phyloP scores from a whole-genome alignment of 2,888 invertebrate genomes.

The Drepana falcataria region DNA sequence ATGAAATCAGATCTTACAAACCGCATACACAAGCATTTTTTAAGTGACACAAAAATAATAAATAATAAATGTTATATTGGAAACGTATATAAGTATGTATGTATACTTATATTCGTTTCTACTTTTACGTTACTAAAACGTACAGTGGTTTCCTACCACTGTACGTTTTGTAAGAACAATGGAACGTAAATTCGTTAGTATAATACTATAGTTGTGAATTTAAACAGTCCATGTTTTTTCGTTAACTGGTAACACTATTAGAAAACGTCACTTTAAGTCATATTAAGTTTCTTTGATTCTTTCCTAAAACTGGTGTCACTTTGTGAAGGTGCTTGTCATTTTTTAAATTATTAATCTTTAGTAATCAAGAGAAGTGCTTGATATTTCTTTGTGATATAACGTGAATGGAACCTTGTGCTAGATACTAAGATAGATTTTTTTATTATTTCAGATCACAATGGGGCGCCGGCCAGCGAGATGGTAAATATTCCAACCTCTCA shows the following conservation, averaged over 20 bases:
- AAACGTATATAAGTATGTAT: too few relatives aligned
- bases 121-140: too few relatives aligned
- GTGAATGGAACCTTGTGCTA: constrained; percentile 13
- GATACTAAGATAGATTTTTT: constrained; percentile 41
- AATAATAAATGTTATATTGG: too few relatives aligned
- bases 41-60: too few relatives aligned
- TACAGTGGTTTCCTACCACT: too few relatives aligned
- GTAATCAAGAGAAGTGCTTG: constrained; percentile 35
- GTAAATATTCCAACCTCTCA: constrained; percentile 79
- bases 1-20: too few relatives aligned
- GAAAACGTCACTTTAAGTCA: constrained; percentile 25
- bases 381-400: constrained; percentile 27
- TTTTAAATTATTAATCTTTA: constrained; percentile 44
- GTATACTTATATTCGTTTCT: too few relatives aligned
- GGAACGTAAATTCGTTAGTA: too few relatives aligned
- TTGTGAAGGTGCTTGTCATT: constrained; percentile 66
- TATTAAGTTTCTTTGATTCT: constrained; percentile 28
- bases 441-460: constrained; percentile 85
- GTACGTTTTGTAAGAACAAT: too few relatives aligned
- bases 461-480: constrained; percentile 99
- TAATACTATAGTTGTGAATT: too few relatives aligned
- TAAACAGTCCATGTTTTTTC: neutral
- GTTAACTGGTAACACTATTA: constrained; percentile 3
- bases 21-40: too few relatives aligned
- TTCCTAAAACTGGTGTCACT: constrained; percentile 63